Evolutionary conservation across 2,113 vertebrate species (phyloP).

Genomic region (Megalops atlanticus): DNA sequence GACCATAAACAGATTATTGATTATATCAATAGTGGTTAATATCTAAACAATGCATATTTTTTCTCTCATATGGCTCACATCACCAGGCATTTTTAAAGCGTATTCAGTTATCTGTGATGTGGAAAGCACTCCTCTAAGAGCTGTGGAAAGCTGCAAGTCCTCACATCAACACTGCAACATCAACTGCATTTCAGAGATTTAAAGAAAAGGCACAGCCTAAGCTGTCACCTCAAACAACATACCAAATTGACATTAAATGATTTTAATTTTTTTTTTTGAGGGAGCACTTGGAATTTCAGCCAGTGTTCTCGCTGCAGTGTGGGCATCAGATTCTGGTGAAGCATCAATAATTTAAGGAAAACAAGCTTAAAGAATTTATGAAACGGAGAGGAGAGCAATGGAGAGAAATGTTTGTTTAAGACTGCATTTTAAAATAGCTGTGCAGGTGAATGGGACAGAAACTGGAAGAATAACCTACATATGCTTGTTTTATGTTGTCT

Average conservation of each 20-base stretch:
- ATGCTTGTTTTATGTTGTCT: too few relatives aligned
- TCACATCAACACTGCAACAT: background rate
- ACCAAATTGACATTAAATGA: slow-evolving; percentile 6
- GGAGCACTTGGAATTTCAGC: background rate
- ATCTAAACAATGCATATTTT: background rate
- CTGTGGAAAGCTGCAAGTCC: background rate
- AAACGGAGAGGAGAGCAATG: slow-evolving; percentile 34
- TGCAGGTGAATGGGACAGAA: slow-evolving; percentile 17
- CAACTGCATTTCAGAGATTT: background rate
- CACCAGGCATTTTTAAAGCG: background rate
- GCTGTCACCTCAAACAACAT: background rate
- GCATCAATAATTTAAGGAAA: slow-evolving; percentile 51
- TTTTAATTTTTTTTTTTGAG: slow-evolving; percentile 28
- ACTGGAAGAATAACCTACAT: too few relatives aligned
- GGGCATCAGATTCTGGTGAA: slow-evolving; percentile 22
- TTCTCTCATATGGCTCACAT: background rate
- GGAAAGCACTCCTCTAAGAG: background rate
- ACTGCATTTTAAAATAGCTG: slow-evolving; percentile 40
- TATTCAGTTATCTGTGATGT: slow-evolving; percentile 1
- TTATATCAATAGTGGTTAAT: too few relatives aligned
- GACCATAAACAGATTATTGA: background rate
- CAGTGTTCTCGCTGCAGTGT: slow-evolving; percentile 28
- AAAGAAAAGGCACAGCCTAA: background rate
- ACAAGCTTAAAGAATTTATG: slow-evolving; percentile 46
- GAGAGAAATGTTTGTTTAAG: slow-evolving; percentile 55